Evolutionary conservation across 1,140 invertebrate species (phyloP), one percentile per base, ranked within the genome.

Genomic region (Eurosta solidaginis): DNA sequence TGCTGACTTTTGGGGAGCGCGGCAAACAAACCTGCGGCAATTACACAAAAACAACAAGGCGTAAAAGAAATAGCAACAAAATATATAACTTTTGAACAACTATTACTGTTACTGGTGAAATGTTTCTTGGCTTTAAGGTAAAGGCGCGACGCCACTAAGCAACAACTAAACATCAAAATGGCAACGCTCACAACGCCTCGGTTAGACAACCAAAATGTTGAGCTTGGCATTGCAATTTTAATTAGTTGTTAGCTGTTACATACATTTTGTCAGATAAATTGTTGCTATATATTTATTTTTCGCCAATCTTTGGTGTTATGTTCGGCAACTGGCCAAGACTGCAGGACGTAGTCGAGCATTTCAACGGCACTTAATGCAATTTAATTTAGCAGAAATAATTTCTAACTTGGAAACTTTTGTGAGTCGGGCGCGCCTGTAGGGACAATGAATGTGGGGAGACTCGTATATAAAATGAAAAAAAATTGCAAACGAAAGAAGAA

Each of bases 331-430:
- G 27, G 54, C 54, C 54, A 59, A 59, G 10, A 25, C 27, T n/a
- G 12, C 54, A 22, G 54, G 12, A 17, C 54, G 17, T 33, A 59
- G 54, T 10, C 27, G 29, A 59, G 54, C 54, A 59, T 59, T 59
- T 59, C 54, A 59, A 59, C 54, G 54, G 54, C 54, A 36, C 54
- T 59, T 59, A 59, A 59, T 59, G 54, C 29, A 59, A 59, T 59
- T 59, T 27, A 59, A 59, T 59, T 59, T 59, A 59, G 54, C 54
- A 29, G 54, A 59, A 59, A 59, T 59, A 59, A 59, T 59, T 59
- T 36, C 54, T n/a, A 59, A 36, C 27, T 59, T 29, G 27, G 33
- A 59, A 59, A 25, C 33, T 59, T 59, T n/a, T 14, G 54, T 59
- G 33, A 33, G 54, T n/a, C n/a, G n/a, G n/a, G n/a, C n/a, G n/a